Base-by-base conservation (phyloP, 92 coral and sea anemone species). In the Zoanthus gigantus region DNA sequence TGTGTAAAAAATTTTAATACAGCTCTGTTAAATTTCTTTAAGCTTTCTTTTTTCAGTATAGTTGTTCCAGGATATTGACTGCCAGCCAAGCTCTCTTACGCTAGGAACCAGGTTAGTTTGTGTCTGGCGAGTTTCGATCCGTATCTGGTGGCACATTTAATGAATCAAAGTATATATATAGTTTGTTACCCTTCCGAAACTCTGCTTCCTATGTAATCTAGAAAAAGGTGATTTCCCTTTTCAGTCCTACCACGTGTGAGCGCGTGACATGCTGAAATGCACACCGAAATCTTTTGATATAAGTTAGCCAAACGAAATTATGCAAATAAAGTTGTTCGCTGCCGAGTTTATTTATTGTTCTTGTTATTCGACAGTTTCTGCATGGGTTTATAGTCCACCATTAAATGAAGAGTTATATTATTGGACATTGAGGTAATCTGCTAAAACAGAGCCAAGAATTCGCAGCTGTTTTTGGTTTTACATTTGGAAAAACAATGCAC, bases 141-240 rank as follows among this genome's bases (percentile, higher is more conserved):
- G 69, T n/a, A 63, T 16, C 23, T 23, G 23, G 69, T 63, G 0
- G 28, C 69, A 63, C 29, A 18, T 16, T 12, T 14, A 18, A 48
- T 37, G 42, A 50, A 4, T 32, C 10, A 30, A 16, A 11, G 54
- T 81, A 81, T 81, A 44, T 37, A 37, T 81, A 81, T 81, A 81
- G 85, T 42, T 8, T 45, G 7, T 81, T 81, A 81, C 85, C 58
- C 44, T 65, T 6, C 9, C 4, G 0, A 44, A 18, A 6, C 42
- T 37, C 0, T 72, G 29, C 60, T 18, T 17, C 3, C 7, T 9
- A 50, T 50, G 9, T 50, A 50, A 0, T 63, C n/a, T 63, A 63
- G 29, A 63, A 61, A 63, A 63, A 23, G 85, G 85, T 81, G 11
- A 81, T 63, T 18, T 68, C 85, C 85, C 85, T 81, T 69, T 69